Base-by-base conservation (phyloP, 2,888 invertebrate species). In the Drosophila conformis region DNA sequence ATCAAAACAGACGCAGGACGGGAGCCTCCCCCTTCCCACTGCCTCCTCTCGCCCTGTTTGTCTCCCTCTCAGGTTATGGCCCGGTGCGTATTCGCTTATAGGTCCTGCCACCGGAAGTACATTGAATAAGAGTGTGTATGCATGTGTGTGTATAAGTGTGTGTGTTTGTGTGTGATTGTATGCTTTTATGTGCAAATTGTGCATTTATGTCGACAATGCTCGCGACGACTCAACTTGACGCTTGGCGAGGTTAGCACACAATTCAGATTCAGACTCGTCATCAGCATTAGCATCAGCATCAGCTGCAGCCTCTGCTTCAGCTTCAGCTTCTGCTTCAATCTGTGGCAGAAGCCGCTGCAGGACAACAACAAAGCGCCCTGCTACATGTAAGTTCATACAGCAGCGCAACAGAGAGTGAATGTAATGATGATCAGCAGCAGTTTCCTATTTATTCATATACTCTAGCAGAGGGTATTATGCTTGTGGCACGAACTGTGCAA, bases 101-200 rank as follows among this genome's bases (percentile, higher is more conserved):
- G 88, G 83, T 89, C 73, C 86, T 80, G 87, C 87, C 84, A 87
- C 87, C 87, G 87, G 87, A 90, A 90, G 80, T 87, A 86, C 90
- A 87, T 87, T 87, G 90, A 87, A 81, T 86, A 78, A 76, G 71
- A 68, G 66, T 60, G 57, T 31, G 38, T 60, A n/a, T 64, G 40
- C 68, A 29, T 58, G 56, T 62, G 40, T 51, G 46, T 59, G n/a
- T 53, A 25, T n/a, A n/a, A n/a, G 51, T 33, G 27, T 51, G 31
- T 54, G 27, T 57, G 31, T 33, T 36, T 42, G 66, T 77, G 57
- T 56, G 42, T 48, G 40, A 64, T 63, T 64, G 76, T 31, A 57
- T 70, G 89, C 89, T 90, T 87, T 87, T 90, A 83, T 89, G 80
- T 76, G 87, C 87, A 87, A 87, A 87, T 87, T 90, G 87, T 87